A percentile compares a stretch with the other conserved stretches of the same genome.
These are phyloP conservation scores for Takifugu flavidus DNA, from an alignment of 2,113 vertebrate genomes.

Conservation along the genomic window DNA sequence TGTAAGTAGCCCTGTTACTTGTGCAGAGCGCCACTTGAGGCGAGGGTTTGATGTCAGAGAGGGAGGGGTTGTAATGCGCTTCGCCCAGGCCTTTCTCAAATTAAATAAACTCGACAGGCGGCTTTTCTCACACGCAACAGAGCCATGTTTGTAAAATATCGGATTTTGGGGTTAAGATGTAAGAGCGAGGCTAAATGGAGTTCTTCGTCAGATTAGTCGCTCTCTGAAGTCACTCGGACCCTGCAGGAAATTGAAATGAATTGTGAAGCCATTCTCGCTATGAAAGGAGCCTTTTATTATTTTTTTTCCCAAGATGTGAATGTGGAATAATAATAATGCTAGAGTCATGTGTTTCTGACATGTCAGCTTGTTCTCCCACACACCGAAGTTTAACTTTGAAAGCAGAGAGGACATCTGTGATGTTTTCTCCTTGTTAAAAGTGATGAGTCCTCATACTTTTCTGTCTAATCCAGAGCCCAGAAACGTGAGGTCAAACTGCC, in stretches of 20 bases:
- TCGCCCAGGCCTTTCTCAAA: constrained; percentile 49
- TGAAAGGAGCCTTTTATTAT: constrained; percentile 36
- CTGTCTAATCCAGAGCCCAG: too few relatives aligned
- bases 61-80: constrained; percentile 50
- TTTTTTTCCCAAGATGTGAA: constrained; percentile 35
- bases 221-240: constrained; percentile 62
- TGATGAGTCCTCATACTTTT: too few relatives aligned
- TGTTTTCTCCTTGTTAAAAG: too few relatives aligned
- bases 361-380: constrained; percentile 39
- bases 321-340: constrained; percentile 53
- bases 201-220: constrained; percentile 59
- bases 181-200: constrained; percentile 60
- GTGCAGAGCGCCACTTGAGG: constrained; percentile 50
- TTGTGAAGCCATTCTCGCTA: constrained; percentile 52
- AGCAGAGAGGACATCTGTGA: background rate
- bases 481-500: too few relatives aligned
- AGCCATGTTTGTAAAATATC: constrained; percentile 54
- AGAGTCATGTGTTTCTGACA: constrained; percentile 52
- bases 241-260: constrained; percentile 66
- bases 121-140: constrained; percentile 36
- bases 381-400: constrained; percentile 4
- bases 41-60: constrained; percentile 58
- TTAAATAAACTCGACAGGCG: constrained; percentile 50
- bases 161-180: constrained; percentile 59
- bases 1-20: constrained; percentile 67